A percentile compares a stretch with the other conserved stretches of the same genome.
Conservation (phyloP, 2,113 vertebrate species). For the Onychostruthus taczanowskii region DNA sequence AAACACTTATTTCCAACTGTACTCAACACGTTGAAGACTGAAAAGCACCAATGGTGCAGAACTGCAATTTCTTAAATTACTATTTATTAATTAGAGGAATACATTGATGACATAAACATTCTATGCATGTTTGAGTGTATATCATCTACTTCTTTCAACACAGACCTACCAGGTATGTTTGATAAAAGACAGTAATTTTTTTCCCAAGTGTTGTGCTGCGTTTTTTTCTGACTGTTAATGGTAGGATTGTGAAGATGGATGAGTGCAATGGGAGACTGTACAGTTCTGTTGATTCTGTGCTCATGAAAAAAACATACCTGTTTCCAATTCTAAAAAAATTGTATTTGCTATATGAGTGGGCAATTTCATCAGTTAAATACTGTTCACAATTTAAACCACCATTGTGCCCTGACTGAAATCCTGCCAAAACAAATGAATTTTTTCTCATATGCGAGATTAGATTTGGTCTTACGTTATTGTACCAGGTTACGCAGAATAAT, state of each 20-base stretch:
- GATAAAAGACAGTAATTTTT: neutral
- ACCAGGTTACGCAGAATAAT: neutral
- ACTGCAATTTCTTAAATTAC: neutral
- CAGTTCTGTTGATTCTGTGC: neutral
- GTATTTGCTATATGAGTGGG: neutral
- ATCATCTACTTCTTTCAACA: neutral
- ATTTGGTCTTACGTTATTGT: neutral
- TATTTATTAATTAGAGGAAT: neutral
- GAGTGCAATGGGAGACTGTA: neutral
- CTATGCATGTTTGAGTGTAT: neutral
- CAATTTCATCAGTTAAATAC: neutral
- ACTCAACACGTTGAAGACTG: neutral
- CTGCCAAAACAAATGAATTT: neutral
- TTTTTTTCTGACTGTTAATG: neutral
- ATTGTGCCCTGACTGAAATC: neutral
- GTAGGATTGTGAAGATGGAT: constrained; percentile 22
- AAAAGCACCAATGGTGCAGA: neutral
- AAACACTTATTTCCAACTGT: neutral
- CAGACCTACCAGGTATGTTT: neutral
- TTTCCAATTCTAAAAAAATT: neutral
- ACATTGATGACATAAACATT: neutral
- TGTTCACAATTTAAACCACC: neutral
- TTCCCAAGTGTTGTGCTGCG: neutral
- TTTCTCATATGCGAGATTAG: neutral
- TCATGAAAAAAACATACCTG: neutral